Percentiles rank a stretch among this genome's conserved stretches.
Conservation (phyloP, 2,888 invertebrate genomes). For the Idaea aversata region DNA sequence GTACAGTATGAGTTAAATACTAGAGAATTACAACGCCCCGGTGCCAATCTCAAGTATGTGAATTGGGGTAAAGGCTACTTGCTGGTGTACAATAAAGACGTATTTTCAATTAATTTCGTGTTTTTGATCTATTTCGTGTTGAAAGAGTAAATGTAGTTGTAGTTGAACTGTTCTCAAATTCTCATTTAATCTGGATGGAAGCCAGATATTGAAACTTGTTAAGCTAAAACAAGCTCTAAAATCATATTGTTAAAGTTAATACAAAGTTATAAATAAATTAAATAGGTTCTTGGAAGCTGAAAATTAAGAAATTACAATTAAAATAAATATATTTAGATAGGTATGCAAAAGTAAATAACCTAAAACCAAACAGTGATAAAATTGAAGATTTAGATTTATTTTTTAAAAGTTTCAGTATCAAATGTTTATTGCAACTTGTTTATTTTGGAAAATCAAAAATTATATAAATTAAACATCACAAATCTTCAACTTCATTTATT, state of each 20-base stretch:
- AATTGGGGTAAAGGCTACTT: neutral
- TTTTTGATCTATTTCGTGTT: neutral
- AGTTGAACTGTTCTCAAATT: slow-evolving; percentile 14
- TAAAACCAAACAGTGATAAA: too few species aligned
- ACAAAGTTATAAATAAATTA: too few species aligned
- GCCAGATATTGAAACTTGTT: slow-evolving; percentile 25
- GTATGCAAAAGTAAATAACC: slow-evolving; percentile 21
- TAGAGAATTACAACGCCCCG: too few species aligned
- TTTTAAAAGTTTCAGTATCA: too few species aligned
- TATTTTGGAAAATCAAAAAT: too few species aligned
- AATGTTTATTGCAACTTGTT: too few species aligned
- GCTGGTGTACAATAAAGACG: neutral
- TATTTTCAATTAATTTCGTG: neutral
- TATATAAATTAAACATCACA: neutral
- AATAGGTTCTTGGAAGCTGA: neutral
- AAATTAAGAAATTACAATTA: slow-evolving; percentile 23
- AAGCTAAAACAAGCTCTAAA: slow-evolving; percentile 3
- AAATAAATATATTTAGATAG: slow-evolving; percentile 32
- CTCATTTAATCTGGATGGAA: slow-evolving; percentile 26
- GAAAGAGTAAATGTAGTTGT: neutral
- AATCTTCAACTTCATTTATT: neutral
- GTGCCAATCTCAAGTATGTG: too few species aligned
- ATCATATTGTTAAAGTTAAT: neutral
- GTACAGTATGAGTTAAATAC: too few species aligned
- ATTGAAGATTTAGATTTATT: too few species aligned